Conservation (phyloP, 2,888 invertebrate species). For the Limnephilus lunatus region DNA sequence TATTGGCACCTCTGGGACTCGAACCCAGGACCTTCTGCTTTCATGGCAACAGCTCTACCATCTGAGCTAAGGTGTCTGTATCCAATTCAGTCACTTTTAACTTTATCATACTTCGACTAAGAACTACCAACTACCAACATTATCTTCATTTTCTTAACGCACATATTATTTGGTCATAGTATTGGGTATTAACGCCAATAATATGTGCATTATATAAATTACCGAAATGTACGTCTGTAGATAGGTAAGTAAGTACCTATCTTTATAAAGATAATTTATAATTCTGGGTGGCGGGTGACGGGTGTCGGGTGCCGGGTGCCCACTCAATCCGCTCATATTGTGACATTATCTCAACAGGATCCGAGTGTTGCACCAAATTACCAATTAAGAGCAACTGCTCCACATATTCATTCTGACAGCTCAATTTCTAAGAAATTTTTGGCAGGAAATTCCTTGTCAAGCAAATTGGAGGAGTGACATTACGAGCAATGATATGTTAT, state of each 20-base stretch:
- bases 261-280: not conserved
- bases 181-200: no score
- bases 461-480: constrained; percentile 32
- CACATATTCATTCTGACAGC: constrained; percentile 25
- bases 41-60: no score
- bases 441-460: constrained; percentile 49
- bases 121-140: no score
- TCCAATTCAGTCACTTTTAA: no score
- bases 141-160: no score
- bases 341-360: constrained; percentile 2
- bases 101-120: no score
- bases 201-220: no score
- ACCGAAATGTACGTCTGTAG: not conserved
- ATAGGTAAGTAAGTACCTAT: not conserved
- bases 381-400: constrained; percentile 18
- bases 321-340: not conserved
- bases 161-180: no score
- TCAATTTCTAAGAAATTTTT: constrained; percentile 31
- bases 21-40: no score
- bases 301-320: not conserved
- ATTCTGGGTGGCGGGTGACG: not conserved
- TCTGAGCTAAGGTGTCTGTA: no score
- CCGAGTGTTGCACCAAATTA: constrained; percentile 30
- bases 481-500: not conserved
- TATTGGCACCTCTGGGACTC: no score